A percentile compares a stretch with the other conserved stretches of the same genome.
phyloP scores from a whole-genome alignment of 2,113 vertebrate genomes.

The Lepus europaeus region DNA sequence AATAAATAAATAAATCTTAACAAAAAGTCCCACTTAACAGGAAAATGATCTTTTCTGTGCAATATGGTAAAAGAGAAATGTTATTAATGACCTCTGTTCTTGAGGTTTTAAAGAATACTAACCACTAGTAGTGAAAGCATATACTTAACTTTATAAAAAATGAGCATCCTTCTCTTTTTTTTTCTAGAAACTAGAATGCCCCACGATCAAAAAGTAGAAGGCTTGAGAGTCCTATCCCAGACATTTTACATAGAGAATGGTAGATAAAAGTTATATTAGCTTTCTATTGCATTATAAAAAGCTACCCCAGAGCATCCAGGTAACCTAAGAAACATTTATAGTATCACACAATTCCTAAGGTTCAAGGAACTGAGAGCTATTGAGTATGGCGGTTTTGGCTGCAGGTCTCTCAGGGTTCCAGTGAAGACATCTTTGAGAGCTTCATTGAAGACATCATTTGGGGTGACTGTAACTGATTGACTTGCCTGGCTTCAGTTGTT shows the following conservation, averaged over 20 bases:
- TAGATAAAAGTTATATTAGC: background rate
- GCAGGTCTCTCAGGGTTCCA: background rate
- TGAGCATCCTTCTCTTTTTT: background rate
- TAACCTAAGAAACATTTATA: background rate
- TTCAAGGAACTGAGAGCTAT: too few species aligned
- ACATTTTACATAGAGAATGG: background rate
- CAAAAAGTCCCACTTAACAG: too few species aligned
- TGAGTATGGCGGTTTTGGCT: background rate
- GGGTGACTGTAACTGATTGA: background rate
- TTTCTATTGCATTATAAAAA: background rate
- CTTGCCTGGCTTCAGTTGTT: background rate
- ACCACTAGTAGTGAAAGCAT: background rate
- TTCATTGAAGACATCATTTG: background rate
- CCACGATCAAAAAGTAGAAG: background rate
- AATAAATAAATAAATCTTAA: too few species aligned
- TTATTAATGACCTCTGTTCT: slow-evolving; percentile 17
- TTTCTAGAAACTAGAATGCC: background rate
- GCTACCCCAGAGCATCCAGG: background rate
- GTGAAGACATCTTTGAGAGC: background rate
- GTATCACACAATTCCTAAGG: background rate
- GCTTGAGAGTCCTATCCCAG: background rate
- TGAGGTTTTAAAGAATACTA: background rate
- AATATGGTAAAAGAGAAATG: background rate
- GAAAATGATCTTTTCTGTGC: background rate
- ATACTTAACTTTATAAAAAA: background rate